Conservation (phyloP, 2,888 invertebrate genomes). For the Eubasilissa splendida region DNA sequence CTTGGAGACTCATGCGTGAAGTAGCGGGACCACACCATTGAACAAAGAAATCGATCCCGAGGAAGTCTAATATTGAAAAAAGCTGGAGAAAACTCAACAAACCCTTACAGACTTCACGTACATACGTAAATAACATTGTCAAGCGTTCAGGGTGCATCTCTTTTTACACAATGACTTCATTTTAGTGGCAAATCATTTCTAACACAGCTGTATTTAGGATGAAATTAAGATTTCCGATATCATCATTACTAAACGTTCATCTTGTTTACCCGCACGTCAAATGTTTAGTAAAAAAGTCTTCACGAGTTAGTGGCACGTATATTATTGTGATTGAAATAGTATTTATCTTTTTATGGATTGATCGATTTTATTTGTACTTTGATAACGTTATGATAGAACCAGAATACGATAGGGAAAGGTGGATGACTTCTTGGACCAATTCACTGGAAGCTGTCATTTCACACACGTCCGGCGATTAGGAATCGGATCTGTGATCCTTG, state of each 20-base stretch:
- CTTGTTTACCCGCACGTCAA: neutral
- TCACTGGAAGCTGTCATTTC: neutral
- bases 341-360: neutral
- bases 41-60: neutral
- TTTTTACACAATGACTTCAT: neutral
- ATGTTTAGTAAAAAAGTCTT: neutral
- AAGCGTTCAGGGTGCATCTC: neutral
- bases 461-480: neutral
- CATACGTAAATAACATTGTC: neutral
- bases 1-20: slow-evolving; percentile 26
- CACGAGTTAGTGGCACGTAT: neutral
- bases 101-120: neutral
- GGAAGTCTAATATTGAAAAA: neutral
- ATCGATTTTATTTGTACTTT: neutral
- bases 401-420: neutral
- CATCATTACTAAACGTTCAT: slow-evolving; percentile 8
- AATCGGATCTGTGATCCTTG: neutral
- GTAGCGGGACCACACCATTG: slow-evolving; percentile 18
- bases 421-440: slow-evolving; percentile 11
- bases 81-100: neutral
- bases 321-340: neutral
- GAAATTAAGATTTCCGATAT: slow-evolving; percentile 10
- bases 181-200: neutral
- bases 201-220: neutral
- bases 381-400: neutral